Percentiles rank a stretch among this genome's conserved stretches.
These are phyloP conservation scores for Tupiocoris notatus DNA, from an alignment of 2,888 invertebrate genomes.

Conservation along the genomic window DNA sequence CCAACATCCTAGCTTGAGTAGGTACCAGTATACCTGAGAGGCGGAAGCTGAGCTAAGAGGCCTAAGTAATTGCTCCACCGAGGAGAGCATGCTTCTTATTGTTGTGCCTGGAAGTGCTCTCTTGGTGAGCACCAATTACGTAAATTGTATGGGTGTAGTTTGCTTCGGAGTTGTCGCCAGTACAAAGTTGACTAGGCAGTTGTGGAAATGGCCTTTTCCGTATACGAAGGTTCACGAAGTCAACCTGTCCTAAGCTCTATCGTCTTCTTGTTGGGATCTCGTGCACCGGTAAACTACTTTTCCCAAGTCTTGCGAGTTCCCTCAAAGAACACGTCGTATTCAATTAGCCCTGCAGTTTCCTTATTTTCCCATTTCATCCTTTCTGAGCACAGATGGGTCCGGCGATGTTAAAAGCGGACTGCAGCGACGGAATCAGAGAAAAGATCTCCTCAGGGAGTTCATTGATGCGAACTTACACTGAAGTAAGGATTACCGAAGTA, in stretches of 20 bases:
- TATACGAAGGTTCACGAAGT: not conserved
- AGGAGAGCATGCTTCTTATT: conserved; percentile 4
- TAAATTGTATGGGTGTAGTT: conserved; percentile 36
- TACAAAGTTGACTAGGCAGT: conserved; percentile 6
- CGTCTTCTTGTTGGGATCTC: not conserved
- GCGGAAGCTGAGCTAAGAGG: not conserved
- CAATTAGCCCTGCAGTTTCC: not conserved
- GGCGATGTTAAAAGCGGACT: too few relatives aligned
- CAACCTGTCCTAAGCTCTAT: conserved; percentile 10
- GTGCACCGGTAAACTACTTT: not conserved
- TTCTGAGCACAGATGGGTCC: not conserved
- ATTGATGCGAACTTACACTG: too few relatives aligned
- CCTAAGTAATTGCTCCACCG: conserved; percentile 26
- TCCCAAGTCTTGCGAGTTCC: conserved; percentile 8
- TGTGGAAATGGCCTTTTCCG: conserved; percentile 16
- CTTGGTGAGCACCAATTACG: conserved; percentile 32
- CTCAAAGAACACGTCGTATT: conserved; percentile 6
- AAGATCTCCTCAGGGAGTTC: conserved; percentile 12
- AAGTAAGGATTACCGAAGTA: too few relatives aligned
- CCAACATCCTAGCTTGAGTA: not conserved
- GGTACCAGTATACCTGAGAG: not conserved
- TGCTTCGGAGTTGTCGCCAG: conserved; percentile 26
- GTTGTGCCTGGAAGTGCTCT: conserved; percentile 1
- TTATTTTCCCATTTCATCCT: not conserved
- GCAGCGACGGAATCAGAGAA: too few relatives aligned